Evolutionary conservation across 2,797 vertebrate genomes (phyloP), one percentile per base, ranked within the genome.

Genomic region (Gymnopithys bicolor): DNA sequence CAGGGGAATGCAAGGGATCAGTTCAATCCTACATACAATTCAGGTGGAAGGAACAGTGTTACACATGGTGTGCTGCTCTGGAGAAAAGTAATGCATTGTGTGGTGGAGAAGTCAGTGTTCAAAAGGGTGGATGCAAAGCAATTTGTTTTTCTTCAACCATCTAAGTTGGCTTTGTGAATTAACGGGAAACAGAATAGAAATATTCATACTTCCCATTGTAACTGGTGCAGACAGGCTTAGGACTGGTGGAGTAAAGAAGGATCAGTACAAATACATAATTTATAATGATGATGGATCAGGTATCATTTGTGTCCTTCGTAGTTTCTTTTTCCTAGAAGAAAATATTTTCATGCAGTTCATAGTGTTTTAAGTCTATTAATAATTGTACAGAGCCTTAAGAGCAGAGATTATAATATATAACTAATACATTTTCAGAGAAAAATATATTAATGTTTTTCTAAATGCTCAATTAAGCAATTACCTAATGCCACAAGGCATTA

Each of bases 391-490:
- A 86, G 64, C 32, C 46, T 84, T 89, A 94, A 91, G 49, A 93
- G 84, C 62, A 64, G 67, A 80, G 33, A 71, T 77, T 91, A 60
- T 75, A 92, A 68, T 89, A 43, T 74, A 64, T 81, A 43, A 93
- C 87, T 92, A 92, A 93, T 94, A 93, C 76, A 91, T 93, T 87
- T 75, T 43, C 79, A 95, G 80, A 89, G 60, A 91, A 94, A 94
- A 92, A 84, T 52, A 60, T 24, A 60, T 89, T 93, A 91, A 92
- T 95, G 89, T 75, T 67, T 90, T 92, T 82, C 60, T 84, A 68
- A 94, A 89, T 91, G 68, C 68, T 94, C 87, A 80, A 51, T 93
- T 94, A 95, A 96, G 78, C 84, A 89, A 93, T 91, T 93, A 63
- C 45, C 78, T 83, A 84, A 64, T 85, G 64, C 78, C 71, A 74